Percentiles rank a stretch among this genome's conserved stretches.
Evolutionary conservation across 2,797 vertebrate species (phyloP).

Genomic region (Melanotaenia maccullochi): DNA sequence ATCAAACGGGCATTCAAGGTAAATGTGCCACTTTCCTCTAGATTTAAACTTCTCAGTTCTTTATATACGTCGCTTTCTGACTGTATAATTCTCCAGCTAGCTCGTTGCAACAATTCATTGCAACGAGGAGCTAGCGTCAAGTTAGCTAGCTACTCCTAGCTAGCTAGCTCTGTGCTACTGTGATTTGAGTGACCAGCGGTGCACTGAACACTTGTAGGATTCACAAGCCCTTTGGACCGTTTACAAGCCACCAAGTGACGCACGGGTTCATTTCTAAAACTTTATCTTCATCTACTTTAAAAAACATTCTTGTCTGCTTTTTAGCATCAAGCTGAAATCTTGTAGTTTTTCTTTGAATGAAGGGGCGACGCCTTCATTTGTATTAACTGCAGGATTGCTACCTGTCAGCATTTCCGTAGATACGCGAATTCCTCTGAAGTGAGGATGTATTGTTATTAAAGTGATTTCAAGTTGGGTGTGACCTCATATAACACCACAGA

Average conservation of each 20-base stretch:
- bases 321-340: constrained; percentile 1
- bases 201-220: constrained; percentile 35
- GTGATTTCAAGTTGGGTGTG: background rate
- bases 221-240: constrained; percentile 15
- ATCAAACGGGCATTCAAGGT: constrained; percentile 98
- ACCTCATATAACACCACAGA: constrained; percentile 1
- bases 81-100: background rate
- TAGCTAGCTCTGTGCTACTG: constrained; percentile 60
- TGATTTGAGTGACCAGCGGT: constrained; percentile 55
- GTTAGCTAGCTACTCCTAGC: constrained; percentile 64
- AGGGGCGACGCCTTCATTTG: constrained; percentile 79
- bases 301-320: background rate
- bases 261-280: background rate
- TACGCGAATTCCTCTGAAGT: background rate
- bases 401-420: constrained; percentile 14
- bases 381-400: constrained; percentile 47
- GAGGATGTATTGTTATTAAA: constrained; percentile 6
- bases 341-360: constrained; percentile 39
- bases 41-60: rapidly evolving
- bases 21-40: constrained; percentile 10
- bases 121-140: constrained; percentile 51
- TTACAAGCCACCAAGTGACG: background rate
- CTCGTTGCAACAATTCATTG: constrained; percentile 27
- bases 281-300: background rate
- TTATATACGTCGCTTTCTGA: background rate